A percentile compares a stretch with the other conserved stretches of the same genome.
Evolutionary conservation across 2,797 vertebrate species (phyloP).

Genomic region (Natrix natrix): DNA sequence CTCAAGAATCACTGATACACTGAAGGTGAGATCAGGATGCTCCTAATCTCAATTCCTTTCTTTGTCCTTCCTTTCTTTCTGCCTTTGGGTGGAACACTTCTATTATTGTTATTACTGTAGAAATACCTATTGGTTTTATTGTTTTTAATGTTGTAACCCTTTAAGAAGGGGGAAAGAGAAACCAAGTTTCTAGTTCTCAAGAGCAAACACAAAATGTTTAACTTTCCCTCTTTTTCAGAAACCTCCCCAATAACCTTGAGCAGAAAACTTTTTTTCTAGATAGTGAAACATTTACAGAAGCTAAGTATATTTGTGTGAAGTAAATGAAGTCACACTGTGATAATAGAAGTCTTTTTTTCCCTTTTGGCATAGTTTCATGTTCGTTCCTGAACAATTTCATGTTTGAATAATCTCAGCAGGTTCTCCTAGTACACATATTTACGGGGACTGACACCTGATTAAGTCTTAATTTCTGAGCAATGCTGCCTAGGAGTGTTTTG

Average conservation of each 20-base stretch:
- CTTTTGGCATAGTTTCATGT: not conserved
- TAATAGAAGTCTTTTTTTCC: not conserved
- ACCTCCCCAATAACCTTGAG: not conserved
- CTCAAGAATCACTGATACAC: slow-evolving; percentile 50
- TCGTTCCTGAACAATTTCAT: not conserved
- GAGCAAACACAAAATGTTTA: not conserved
- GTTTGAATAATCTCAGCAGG: not conserved
- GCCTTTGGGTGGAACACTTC: not conserved
- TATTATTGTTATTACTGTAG: not conserved
- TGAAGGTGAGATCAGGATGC: slow-evolving; percentile 29
- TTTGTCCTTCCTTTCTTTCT: not conserved
- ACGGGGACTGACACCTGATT: not conserved
- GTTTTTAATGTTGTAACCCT: not conserved
- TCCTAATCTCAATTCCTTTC: not conserved
- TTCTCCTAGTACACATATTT: not conserved
- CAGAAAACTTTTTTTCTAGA: not conserved
- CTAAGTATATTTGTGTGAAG: not conserved
- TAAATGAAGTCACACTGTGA: not conserved
- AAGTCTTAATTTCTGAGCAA: not conserved
- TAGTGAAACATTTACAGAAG: not conserved
- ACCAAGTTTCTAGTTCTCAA: not conserved
- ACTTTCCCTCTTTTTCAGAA: not conserved
- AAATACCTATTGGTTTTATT: not conserved
- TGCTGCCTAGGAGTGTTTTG: not conserved
- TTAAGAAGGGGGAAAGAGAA: not conserved